Evolutionary conservation across 2,888 invertebrate genomes (phyloP).

Genomic region (Lycaena phlaeas): DNA sequence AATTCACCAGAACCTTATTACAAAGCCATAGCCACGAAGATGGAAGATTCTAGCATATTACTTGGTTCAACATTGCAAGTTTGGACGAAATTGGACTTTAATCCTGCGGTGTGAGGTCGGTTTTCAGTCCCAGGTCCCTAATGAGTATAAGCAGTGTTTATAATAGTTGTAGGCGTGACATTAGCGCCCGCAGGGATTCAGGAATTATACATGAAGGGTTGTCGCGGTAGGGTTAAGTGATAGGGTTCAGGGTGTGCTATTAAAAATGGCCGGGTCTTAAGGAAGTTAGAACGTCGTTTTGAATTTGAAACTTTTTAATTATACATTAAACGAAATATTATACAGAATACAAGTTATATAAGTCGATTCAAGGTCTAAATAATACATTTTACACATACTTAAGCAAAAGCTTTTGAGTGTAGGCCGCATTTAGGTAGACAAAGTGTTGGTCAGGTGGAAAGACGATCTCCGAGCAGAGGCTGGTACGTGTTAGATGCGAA

Average conservation of each 20-base stretch:
- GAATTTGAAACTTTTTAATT: background rate
- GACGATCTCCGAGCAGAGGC: too few relatives aligned
- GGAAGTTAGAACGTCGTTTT: slow-evolving; percentile 6
- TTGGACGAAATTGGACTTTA: slow-evolving; percentile 25
- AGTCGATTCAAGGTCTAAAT: too few relatives aligned
- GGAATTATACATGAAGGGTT: slow-evolving; percentile 64
- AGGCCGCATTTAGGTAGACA: too few relatives aligned
- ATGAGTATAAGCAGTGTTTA: slow-evolving; percentile 45
- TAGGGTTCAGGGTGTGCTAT: slow-evolving; percentile 28
- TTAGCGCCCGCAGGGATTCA: slow-evolving; percentile 60
- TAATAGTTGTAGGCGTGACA: slow-evolving; percentile 66
- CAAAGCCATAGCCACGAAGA: slow-evolving; percentile 22
- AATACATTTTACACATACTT: too few relatives aligned
- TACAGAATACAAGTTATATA: too few relatives aligned
- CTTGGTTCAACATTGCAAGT: slow-evolving; percentile 32
- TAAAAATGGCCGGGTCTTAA: slow-evolving; percentile 40
- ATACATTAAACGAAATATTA: too few relatives aligned
- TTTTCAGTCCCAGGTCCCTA: slow-evolving; percentile 19
- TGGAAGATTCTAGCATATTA: slow-evolving; percentile 52
- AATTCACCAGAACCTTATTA: slow-evolving; percentile 22
- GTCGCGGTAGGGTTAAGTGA: slow-evolving; percentile 55
- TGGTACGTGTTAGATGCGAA: too few relatives aligned
- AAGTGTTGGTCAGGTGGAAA: too few relatives aligned
- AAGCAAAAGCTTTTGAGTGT: too few relatives aligned
- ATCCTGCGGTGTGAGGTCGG: slow-evolving; percentile 14